Evolutionary conservation across 1,140 invertebrate genomes (phyloP), one percentile per base, ranked within the genome.

Genomic region (Macrobrachium nipponense): DNA sequence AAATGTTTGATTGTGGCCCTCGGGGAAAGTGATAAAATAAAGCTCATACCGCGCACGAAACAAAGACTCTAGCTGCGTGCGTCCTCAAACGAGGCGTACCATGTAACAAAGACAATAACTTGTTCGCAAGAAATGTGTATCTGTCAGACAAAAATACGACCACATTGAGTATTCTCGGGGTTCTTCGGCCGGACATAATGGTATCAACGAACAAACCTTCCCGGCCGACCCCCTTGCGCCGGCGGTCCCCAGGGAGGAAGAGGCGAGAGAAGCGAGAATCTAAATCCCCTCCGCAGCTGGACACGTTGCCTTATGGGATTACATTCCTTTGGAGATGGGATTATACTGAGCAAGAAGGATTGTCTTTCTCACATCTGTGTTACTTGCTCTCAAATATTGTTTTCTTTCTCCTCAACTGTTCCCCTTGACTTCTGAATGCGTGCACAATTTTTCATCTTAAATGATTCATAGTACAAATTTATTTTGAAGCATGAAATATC

Each of bases 241-340:
- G 60, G 64, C 82, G 44, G 77, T 75, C 82, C 82, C 12, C 0
- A 75, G 82, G 82, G 78, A 73, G 59, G 3, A 36, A n/a, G 60
- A 66, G 82, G 73, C 82, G 82, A 60, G 73, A 84, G 73, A 77
- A 36, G 4, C 27, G 73, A 84, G 82, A 84, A 84, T 84, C 61
- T 66, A 78, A 84, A 84, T 84, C 82, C 82, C 82, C 64, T 78
- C 64, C 82, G 61, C 82, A 84, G 82, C 82, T 84, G 82, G 82
- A 84, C 82, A 66, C 75, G 23, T 60, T 44, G 75, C 82, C 82
- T 84, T 84, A 84, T 78, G 82, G 70, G 82, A 84, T 84, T 84
- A 84, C 60, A 84, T 84, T 84, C 82, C 82, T 84, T 84, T 84
- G 82, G 82, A 84, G 82, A 84, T 77, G 75, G 82, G 82, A 84